Conservation (phyloP, 2,888 invertebrate species). For the Philonicus albiceps region DNA sequence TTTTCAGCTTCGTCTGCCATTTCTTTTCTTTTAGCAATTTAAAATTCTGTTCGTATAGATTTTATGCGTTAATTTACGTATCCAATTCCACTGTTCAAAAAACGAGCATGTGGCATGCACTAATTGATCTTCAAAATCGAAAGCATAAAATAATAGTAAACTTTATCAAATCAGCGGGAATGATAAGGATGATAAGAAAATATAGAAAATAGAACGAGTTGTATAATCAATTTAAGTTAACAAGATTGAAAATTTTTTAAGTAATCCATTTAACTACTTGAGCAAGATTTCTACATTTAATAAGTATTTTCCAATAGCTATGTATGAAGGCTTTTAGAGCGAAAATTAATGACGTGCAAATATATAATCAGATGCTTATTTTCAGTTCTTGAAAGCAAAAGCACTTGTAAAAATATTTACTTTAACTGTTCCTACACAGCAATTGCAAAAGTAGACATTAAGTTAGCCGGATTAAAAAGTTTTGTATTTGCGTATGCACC, state of each 20-base stretch:
- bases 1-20: neutral
- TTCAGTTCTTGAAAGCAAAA: neutral
- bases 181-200: neutral
- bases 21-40: neutral
- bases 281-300: neutral
- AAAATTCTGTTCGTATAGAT: neutral
- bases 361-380: neutral
- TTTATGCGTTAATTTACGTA: neutral
- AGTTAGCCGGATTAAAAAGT: neutral
- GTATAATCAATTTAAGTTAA: neutral
- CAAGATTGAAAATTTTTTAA: neutral
- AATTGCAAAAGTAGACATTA: neutral
- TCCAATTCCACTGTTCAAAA: neutral
- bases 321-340: neutral
- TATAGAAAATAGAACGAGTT: neutral
- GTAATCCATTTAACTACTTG: neutral
- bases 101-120: neutral
- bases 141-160: neutral
- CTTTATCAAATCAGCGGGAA: neutral
- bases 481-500: neutral
- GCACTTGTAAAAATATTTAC: neutral
- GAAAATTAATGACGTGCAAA: neutral
- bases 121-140: slow-evolving; percentile 4
- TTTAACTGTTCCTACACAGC: neutral
- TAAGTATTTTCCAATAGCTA: neutral